These are phyloP conservation scores for Tribolium castaneum DNA, from an alignment of 1,140 invertebrate genomes.

Conservation along the genomic window DNA sequence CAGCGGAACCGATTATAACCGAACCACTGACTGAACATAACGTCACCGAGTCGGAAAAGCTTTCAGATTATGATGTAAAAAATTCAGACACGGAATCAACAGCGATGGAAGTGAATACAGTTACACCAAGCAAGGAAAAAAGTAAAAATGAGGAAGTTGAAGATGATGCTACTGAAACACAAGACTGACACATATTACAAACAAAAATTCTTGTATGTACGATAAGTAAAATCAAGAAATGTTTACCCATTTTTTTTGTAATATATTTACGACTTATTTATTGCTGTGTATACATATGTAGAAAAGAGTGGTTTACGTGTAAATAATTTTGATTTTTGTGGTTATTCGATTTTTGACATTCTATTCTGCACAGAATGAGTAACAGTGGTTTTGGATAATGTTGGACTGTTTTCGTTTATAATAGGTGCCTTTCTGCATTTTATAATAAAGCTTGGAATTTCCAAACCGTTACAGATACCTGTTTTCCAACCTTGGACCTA, in stretches of 20 bases:
- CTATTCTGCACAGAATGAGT: not conserved
- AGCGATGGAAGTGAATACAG: not conserved
- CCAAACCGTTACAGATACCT: slow-evolving; percentile 21
- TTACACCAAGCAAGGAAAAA: not conserved
- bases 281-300: not conserved
- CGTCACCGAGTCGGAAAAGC: slow-evolving; percentile 9
- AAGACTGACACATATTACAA: slow-evolving; percentile 27
- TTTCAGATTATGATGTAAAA: slow-evolving; percentile 8
- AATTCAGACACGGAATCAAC: slow-evolving; percentile 15
- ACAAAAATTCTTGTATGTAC: not conserved
- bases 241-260: not conserved
- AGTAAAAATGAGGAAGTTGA: not conserved
- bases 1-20: not conserved
- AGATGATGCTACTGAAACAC: not conserved
- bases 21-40: slow-evolving; percentile 1
- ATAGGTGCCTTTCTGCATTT: slow-evolving; percentile 50
- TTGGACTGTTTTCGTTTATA: slow-evolving; percentile 18
- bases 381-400: slow-evolving; percentile 31
- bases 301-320: not conserved
- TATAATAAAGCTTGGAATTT: slow-evolving; percentile 43
- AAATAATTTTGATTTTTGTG: not conserved
- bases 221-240: not conserved
- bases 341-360: slow-evolving; percentile 1
- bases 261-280: not conserved
- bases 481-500: slow-evolving; percentile 23